phyloP scores from a whole-genome alignment of 2,797 vertebrate genomes.

The Hipposideros larvatus region DNA sequence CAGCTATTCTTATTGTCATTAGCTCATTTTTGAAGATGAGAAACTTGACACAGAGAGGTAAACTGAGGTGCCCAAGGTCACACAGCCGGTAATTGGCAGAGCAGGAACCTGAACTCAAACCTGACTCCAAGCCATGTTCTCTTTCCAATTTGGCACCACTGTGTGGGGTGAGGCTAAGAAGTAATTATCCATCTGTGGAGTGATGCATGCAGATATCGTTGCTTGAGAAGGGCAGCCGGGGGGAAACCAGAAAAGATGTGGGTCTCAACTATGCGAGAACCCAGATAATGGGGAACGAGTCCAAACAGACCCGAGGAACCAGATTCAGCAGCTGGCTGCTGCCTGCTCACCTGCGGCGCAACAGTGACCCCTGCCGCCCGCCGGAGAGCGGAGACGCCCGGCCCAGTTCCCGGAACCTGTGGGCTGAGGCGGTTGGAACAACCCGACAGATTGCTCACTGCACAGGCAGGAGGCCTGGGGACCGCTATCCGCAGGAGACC shows the following conservation, averaged over 20 bases:
- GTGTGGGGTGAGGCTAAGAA: not conserved
- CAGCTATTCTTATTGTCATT: not conserved
- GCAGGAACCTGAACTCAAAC: not conserved
- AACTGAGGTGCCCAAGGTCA: not conserved
- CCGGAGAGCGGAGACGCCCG: fast-evolving
- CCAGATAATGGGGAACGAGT: not conserved
- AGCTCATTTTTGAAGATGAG: slow-evolving; percentile 11
- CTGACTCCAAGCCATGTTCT: not conserved
- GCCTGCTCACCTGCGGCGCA: not conserved
- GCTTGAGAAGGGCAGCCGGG: not conserved
- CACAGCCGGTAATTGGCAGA: not conserved
- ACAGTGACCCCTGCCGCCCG: slow-evolving; percentile 76
- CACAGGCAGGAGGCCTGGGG: not conserved
- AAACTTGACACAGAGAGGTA: slow-evolving; percentile 1
- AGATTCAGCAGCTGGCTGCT: fast-evolving
- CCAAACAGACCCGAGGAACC: not conserved
- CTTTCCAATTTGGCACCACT: not conserved
- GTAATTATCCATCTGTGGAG: not conserved
- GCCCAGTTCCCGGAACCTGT: not conserved
- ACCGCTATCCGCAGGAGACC: not conserved
- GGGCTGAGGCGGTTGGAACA: not conserved
- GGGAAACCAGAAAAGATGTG: not conserved
- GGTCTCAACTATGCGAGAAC: not conserved
- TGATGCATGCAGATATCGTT: not conserved
- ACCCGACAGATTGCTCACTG: fast-evolving